Base-by-base conservation (phyloP, 2,797 vertebrate genomes). In the Micromesistius poutassou region DNA sequence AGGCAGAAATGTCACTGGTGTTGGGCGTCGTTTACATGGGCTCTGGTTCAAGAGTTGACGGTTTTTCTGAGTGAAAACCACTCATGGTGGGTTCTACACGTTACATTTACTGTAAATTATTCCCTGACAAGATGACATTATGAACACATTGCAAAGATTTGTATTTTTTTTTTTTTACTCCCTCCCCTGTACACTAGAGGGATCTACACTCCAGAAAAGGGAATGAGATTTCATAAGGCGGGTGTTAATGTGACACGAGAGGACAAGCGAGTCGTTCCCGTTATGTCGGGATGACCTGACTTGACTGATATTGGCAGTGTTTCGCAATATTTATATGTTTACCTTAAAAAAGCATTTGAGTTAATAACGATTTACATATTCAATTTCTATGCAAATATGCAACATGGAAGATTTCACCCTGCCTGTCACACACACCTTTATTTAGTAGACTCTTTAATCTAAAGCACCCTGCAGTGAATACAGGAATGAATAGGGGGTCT, bases 51-150 rank as follows among this genome's bases (percentile, higher is more conserved):
- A 13, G 13, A 46, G 46, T 22, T 55, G 16, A 19, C 46, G 46
- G 46, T 6, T 19, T 22, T 16, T 2, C 38, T 50, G 46, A 50
- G 46, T 50, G 2, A 50, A 35, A 35, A 35, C 33, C 46, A 19
- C 19, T 55, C 46, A 55, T 22, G 46, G 16, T n/a, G 46, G 46
- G 40, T 4, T 42, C 16, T 55, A 3, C 19, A 22, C 5, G 19
- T 55, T 55, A n/a, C 55, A 62, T 62, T 50, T 25, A 62, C 55
- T 62, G 22, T 19, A 62, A n/a, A 62, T 62, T 9, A 62, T 62
- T n/a, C n/a, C 22, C 50, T 62, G 50, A 62, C 50, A 62, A 62
- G 55, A 62, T 62, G 55, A n/a, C 55, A 62, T 62, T 62, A 62
- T 62, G 22, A 25, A n/a, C 55, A 62, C n/a, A n/a, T 62, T 62